These are phyloP conservation scores for Anarhynchus alexandrinus DNA, from an alignment of 2,113 vertebrate genomes.

Conservation along the genomic window DNA sequence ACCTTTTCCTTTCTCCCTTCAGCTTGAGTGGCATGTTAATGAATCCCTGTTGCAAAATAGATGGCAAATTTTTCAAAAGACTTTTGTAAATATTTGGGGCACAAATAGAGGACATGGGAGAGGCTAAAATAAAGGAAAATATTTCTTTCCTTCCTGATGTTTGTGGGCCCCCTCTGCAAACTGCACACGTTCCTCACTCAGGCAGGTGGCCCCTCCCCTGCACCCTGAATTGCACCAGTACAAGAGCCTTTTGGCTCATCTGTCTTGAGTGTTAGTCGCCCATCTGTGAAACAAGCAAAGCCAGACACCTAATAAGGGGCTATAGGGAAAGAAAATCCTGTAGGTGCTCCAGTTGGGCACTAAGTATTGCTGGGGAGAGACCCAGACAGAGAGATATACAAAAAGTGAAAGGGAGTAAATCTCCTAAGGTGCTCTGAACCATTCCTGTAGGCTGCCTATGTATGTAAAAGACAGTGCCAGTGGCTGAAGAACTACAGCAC, in stretches of 20 bases:
- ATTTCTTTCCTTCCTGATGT: background rate
- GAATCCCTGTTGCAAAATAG: background rate
- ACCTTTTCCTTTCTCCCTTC: background rate
- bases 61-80: background rate
- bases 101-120: background rate
- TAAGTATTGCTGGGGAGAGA: background rate
- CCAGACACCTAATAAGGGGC: background rate
- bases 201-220: background rate
- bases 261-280: background rate
- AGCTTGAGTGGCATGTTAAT: background rate
- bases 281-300: background rate
- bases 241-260: background rate
- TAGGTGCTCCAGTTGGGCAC: background rate
- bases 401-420: background rate
- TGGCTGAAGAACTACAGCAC: background rate
- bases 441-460: background rate
- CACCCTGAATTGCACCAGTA: accelerated
- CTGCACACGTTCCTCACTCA: background rate
- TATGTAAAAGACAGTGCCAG: accelerated
- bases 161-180: accelerated
- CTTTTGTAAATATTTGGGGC: background rate
- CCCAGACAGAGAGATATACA: background rate
- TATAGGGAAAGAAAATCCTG: background rate
- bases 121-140: background rate
- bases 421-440: background rate